Evolutionary conservation across 2,888 invertebrate genomes (phyloP).

Genomic region (Nephrotoma flavescens): DNA sequence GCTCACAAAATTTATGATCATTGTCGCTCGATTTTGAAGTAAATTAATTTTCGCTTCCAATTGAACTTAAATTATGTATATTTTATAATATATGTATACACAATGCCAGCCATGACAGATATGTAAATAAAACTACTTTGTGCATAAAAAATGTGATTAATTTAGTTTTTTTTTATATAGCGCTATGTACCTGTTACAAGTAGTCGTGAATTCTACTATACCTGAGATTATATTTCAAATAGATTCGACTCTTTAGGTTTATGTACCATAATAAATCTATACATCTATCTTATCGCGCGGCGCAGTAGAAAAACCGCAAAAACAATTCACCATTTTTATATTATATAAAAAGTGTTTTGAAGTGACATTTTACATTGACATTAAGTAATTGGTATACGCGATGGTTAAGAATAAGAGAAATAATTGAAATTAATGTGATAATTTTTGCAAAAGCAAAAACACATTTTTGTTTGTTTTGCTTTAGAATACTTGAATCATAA

Average conservation of each 20-base stretch:
- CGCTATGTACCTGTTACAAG: not conserved
- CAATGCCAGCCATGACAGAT: too few relatives aligned
- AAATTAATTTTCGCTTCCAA: not conserved
- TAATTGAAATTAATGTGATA: not conserved
- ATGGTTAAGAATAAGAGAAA: not conserved
- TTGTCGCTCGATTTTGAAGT: not conserved
- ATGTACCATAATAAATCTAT: not conserved
- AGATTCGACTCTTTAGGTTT: not conserved
- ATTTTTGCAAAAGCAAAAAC: not conserved
- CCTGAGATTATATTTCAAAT: not conserved
- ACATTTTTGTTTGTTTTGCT: not conserved
- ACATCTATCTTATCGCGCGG: not conserved
- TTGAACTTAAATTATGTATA: not conserved
- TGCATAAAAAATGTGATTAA: not conserved
- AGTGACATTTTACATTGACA: not conserved
- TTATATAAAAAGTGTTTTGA: not conserved
- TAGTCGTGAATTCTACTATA: not conserved
- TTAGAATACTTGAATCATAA: not conserved
- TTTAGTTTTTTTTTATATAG: not conserved
- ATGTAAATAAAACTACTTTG: not conserved
- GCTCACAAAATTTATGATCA: not conserved
- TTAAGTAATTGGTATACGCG: not conserved
- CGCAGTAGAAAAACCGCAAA: not conserved
- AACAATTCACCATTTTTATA: not conserved
- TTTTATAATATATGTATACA: too few relatives aligned